Evolutionary conservation across 2,888 invertebrate genomes (phyloP).

Genomic region (Epsilonema sp.): DNA sequence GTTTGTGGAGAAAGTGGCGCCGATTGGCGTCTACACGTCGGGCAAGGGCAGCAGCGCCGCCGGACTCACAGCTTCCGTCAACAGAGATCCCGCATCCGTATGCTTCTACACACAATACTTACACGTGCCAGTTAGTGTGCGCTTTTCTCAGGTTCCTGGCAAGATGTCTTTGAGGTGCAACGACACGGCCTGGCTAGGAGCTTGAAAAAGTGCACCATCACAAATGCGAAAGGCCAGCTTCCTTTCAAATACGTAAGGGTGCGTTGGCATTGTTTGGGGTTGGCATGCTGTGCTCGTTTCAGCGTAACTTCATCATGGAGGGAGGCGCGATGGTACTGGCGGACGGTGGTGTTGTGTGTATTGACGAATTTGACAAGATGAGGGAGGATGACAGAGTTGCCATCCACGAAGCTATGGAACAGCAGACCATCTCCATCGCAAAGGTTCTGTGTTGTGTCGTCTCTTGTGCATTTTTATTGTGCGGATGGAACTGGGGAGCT

Average conservation of each 20-base stretch:
- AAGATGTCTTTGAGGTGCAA: too few species aligned
- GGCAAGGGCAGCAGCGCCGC: slow-evolving; percentile 99
- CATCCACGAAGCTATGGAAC: slow-evolving; percentile 99
- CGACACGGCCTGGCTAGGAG: background rate
- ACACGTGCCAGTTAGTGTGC: too few species aligned
- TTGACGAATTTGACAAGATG: slow-evolving; percentile 99
- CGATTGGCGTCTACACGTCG: slow-evolving; percentile 54
- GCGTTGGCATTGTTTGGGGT: too few species aligned
- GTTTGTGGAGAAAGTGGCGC: slow-evolving; percentile 55
- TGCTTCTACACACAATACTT: too few species aligned
- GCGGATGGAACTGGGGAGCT: too few species aligned
- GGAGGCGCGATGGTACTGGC: slow-evolving; percentile 99
- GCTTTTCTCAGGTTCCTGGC: too few species aligned
- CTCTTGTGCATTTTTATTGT: too few species aligned
- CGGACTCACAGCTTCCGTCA: slow-evolving; percentile 90
- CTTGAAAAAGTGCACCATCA: background rate
- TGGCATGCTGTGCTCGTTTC: slow-evolving; percentile 16
- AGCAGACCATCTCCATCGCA: slow-evolving; percentile 97
- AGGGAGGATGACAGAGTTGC: slow-evolving; percentile 94
- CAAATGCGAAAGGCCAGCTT: background rate
- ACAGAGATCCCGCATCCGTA: slow-evolving; percentile 72
- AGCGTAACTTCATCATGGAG: slow-evolving; percentile 91
- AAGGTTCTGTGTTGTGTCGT: too few species aligned
- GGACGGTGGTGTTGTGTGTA: slow-evolving; percentile 96
- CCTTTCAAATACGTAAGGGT: background rate